Evolutionary conservation across 2,113 vertebrate genomes (phyloP).

Genomic region (Podiceps cristatus): DNA sequence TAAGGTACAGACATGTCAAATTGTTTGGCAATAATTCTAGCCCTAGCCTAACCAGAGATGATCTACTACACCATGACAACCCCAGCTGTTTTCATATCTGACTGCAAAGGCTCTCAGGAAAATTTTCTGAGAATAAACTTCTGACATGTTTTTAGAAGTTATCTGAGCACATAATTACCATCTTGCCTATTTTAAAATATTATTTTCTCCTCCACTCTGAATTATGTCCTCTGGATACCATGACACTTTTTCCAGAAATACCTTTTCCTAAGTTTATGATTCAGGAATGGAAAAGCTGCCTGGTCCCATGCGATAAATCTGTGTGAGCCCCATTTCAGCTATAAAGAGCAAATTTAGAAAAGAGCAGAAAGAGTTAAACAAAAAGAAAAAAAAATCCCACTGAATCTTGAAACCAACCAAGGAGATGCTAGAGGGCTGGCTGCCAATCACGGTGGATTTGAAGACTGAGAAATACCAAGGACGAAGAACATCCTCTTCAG

Average conservation of each 20-base stretch:
- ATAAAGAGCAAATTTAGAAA: background rate
- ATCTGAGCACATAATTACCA: background rate
- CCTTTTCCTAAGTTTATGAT: background rate
- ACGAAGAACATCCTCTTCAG: constrained; percentile 33
- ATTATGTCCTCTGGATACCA: background rate
- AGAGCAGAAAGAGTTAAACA: background rate
- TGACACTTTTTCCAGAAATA: background rate
- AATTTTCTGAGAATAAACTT: background rate
- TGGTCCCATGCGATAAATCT: background rate
- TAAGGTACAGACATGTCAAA: background rate
- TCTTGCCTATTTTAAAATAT: background rate
- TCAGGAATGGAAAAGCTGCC: background rate
- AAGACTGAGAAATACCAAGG: constrained; percentile 54
- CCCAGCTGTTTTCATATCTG: background rate
- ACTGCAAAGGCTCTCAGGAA: background rate
- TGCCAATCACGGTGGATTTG: constrained; percentile 48
- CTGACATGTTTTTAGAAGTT: background rate
- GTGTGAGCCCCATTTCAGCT: background rate
- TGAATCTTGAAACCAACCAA: constrained; percentile 49
- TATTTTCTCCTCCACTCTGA: background rate
- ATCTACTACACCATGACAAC: background rate
- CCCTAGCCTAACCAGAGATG: background rate
- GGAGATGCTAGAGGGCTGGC: constrained; percentile 30
- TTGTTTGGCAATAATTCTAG: background rate
- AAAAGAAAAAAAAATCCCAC: background rate